Percentiles rank a stretch among this genome's conserved stretches.
phyloP scores from a whole-genome alignment of 2,113 vertebrate species.

The Aegotheles bennettii region DNA sequence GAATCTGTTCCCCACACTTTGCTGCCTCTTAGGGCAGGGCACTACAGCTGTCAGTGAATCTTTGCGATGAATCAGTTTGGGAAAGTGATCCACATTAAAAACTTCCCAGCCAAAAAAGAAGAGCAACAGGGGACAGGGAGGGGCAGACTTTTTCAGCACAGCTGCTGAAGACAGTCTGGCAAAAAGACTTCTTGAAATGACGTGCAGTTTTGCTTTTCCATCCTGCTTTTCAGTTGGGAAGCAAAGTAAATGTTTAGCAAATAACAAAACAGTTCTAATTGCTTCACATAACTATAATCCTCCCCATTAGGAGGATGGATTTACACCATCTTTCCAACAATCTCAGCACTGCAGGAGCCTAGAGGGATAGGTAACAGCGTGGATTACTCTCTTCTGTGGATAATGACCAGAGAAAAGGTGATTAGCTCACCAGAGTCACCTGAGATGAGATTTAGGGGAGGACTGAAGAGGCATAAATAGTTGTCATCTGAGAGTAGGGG shows the following conservation, averaged over 20 bases:
- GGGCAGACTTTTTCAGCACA: neutral
- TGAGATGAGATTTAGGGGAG: neutral
- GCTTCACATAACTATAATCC: neutral
- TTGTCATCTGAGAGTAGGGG: neutral
- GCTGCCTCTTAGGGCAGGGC: neutral
- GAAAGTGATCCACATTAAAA: neutral
- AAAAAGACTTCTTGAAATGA: neutral
- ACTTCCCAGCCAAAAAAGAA: neutral
- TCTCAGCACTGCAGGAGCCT: neutral
- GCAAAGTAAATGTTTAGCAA: neutral
- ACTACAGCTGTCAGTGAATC: neutral
- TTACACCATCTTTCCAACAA: neutral
- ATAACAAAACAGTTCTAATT: neutral
- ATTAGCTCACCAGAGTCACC: conserved; percentile 14
- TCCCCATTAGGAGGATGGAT: neutral
- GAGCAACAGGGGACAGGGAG: neutral
- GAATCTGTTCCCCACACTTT: neutral
- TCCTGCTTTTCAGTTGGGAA: neutral
- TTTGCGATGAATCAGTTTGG: neutral
- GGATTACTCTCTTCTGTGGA: neutral
- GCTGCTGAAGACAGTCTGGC: neutral
- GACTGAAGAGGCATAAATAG: neutral
- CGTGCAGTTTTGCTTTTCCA: neutral
- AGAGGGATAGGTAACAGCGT: neutral
- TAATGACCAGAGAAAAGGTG: conserved; percentile 10